phyloP scores from a whole-genome alignment of 2,888 invertebrate genomes.

The Alloplasta piceator region DNA sequence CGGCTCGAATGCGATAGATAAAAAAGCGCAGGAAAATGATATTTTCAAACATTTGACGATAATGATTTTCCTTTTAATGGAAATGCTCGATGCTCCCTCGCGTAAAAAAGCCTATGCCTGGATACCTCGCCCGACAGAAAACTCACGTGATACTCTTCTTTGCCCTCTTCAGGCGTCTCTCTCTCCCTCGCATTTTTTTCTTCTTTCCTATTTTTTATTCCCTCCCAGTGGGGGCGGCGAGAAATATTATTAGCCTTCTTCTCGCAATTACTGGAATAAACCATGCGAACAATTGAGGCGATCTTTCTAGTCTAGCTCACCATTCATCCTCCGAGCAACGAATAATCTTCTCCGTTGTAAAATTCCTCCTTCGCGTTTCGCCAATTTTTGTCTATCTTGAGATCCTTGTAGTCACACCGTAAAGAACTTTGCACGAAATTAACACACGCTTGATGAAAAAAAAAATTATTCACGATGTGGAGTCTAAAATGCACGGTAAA shows the following conservation, averaged over 20 bases:
- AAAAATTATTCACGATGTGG: too few species aligned
- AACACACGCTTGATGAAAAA: too few species aligned
- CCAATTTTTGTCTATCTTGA: neutral
- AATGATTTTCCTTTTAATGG: conserved; percentile 1
- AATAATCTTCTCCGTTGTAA: too few species aligned
- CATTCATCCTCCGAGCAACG: too few species aligned
- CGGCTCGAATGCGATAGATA: neutral
- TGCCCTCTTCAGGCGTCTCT: conserved; percentile 43
- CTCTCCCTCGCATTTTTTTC: conserved; percentile 2
- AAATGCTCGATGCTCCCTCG: conserved; percentile 43
- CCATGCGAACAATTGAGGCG: conserved; percentile 65
- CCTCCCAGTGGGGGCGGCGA: too few species aligned
- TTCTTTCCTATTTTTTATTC: conserved; percentile 17
- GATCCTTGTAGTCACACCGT: too few species aligned
- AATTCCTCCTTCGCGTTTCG: too few species aligned
- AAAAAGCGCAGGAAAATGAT: conserved; percentile 10
- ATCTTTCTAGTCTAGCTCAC: conserved; percentile 79
- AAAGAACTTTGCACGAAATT: too few species aligned
- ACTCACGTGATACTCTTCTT: conserved; percentile 55
- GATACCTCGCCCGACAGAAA: conserved; percentile 60
- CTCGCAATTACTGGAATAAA: neutral
- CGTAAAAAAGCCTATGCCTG: conserved; percentile 50
- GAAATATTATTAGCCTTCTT: too few species aligned
- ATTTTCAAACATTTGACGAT: neutral
- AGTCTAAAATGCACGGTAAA: too few species aligned